Evolutionary conservation across 1,140 invertebrate genomes (phyloP), one percentile per base, ranked within the genome.

Genomic region (Tetramorium alpestre): DNA sequence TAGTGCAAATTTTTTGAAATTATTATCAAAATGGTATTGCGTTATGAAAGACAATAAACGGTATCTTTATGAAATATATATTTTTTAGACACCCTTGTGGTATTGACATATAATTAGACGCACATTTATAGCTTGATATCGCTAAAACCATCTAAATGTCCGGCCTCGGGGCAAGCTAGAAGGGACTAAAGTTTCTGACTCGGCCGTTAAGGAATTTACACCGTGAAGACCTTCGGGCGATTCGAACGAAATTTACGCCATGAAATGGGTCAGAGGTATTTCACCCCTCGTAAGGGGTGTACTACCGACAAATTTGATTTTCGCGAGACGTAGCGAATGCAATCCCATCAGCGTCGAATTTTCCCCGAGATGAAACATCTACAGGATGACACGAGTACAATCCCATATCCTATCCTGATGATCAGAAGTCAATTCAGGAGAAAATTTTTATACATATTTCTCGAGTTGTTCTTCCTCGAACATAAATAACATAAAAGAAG

Each of bases 181-280:
- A 49, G 56, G 88, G 88, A 75, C 80, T 87, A 70, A 81, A 89
- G 88, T 87, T 85, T 56, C 82, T 67, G 78, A 65, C 56, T 87
- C 75, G 78, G 16, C 25, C 65, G 44, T 84, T 22, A 85, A 47
- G 69, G 88, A 92, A 94, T 93, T 94, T 90, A 91, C 91, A 85
- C 85, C 73, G 85, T 73, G 87, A 86, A 67, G 69, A 69, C 64
- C 92, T 89, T n/a, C 82, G 60, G 90, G 89, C 93, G 76, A 90
- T 75, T 69, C 85, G 84, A 88, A 90, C 82, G 77, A 87, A 91
- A 91, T 91, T 91, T 91, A 82, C 90, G 89, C 88, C 69, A 60
- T 60, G 86, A 91, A 93, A 93, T 92, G 91, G 92, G 92, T 93
- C 92, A 92, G 91, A 89, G 88, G 80, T 58, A 85, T 70, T 47